Evolutionary conservation across 2,113 vertebrate genomes (phyloP).

Genomic region (Mionectes macconnelli): DNA sequence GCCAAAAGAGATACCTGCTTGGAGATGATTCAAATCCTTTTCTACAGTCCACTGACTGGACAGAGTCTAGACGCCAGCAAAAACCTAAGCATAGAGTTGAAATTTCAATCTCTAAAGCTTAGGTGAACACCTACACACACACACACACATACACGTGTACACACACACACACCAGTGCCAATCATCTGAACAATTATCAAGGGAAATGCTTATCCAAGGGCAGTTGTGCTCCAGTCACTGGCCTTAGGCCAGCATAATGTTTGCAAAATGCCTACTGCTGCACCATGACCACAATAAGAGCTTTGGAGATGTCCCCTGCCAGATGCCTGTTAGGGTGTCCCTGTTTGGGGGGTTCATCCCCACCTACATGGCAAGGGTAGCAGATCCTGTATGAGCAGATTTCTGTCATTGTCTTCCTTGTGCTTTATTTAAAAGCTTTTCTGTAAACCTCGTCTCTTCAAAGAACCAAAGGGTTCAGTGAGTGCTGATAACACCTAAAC

Average conservation of each 20-base stretch:
- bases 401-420: background rate
- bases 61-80: background rate
- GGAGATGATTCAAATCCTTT: background rate
- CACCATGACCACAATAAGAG: background rate
- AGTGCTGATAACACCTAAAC: background rate
- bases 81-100: background rate
- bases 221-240: background rate
- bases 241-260: background rate
- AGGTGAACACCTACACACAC: background rate
- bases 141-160: rapidly evolving
- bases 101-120: background rate
- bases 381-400: background rate
- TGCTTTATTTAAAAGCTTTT: background rate
- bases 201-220: background rate
- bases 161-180: background rate
- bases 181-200: background rate
- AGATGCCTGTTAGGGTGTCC: background rate
- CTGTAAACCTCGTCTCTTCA: background rate
- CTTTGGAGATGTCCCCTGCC: background rate
- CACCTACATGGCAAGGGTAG: background rate
- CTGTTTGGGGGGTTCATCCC: background rate
- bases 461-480: background rate
- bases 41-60: background rate
- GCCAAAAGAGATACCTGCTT: background rate
- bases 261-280: background rate